Evolutionary conservation across 2,888 invertebrate genomes (phyloP), one percentile per base, ranked within the genome.

Genomic region (Belgica antarctica): DNA sequence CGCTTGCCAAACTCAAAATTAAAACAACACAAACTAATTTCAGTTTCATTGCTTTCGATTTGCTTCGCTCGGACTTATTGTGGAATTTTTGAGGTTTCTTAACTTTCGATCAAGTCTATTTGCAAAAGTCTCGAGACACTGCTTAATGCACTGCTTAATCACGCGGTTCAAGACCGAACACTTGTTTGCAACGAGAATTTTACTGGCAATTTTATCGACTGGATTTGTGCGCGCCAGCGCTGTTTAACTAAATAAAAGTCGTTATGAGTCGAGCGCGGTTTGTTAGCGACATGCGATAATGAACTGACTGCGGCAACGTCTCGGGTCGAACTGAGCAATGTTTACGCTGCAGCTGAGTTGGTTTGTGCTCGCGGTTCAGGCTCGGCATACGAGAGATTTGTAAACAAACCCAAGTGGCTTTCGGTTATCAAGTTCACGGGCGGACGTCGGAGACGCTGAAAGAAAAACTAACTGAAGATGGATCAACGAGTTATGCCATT

Each of bases 41-140:
- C 52, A 52, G 22, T 52, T 52, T 52, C 52, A 52, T 52, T 52
- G 52, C 52, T n/a, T n/a, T n/a, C n/a, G n/a, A n/a, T n/a, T n/a
- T n/a, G n/a, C n/a, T n/a, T n/a, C n/a, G n/a, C n/a, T n/a, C n/a
- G n/a, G n/a, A n/a, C n/a, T n/a, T n/a, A n/a, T n/a, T n/a, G n/a
- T n/a, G n/a, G n/a, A n/a, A n/a, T n/a, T n/a, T n/a, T n/a, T n/a
- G n/a, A n/a, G n/a, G 4, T 41, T 41, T 5, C 12, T 41, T 41
- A 15, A 5, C n/a, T 41, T 41, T 41, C 41, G 41, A n/a, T n/a
- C 3, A n/a, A 41, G 41, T 41, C 15, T 41, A 12, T 41, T 15
- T n/a, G 15, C 41, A 41, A 5, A n/a, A 15, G n/a, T 10, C 41
- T 41, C 15, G 41, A 31, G 31, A 31, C 10, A 31, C 10, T 31